Evolutionary conservation across 2,888 invertebrate species (phyloP).

Genomic region (Mallateleia sp.): DNA sequence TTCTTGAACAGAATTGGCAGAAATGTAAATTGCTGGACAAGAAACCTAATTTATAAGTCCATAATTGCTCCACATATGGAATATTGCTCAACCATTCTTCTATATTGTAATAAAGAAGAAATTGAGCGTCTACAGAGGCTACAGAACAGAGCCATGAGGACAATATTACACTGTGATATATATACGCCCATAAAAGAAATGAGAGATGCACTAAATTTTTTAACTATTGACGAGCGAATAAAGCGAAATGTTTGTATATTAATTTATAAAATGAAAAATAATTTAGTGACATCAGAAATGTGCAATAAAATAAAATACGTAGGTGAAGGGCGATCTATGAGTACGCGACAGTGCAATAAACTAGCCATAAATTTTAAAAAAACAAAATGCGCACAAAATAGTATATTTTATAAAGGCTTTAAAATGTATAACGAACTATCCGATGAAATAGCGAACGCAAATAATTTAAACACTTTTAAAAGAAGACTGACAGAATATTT

Average conservation of each 20-base stretch:
- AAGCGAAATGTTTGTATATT: background rate
- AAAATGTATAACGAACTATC: too few species aligned
- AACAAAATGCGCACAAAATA: too few species aligned
- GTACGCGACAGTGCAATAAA: too few species aligned
- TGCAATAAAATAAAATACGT: too few species aligned
- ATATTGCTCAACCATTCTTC: background rate
- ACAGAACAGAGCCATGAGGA: background rate
- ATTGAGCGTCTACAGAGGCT: background rate
- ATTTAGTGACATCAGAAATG: too few species aligned
- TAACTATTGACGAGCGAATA: background rate
- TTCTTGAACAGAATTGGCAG: background rate
- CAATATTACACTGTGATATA: background rate
- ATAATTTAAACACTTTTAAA: too few species aligned
- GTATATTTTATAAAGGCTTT: too few species aligned
- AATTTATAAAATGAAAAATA: constrained; percentile 1
- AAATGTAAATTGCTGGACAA: background rate
- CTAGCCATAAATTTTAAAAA: too few species aligned
- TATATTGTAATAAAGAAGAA: background rate
- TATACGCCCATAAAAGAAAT: background rate
- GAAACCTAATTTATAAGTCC: background rate
- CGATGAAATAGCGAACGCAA: too few species aligned
- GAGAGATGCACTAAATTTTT: background rate
- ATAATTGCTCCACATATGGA: background rate
- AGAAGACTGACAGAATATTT: too few species aligned
- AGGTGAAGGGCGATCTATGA: too few species aligned